These are phyloP conservation scores for Cnemophilus loriae DNA, from an alignment of 2,113 vertebrate genomes.

Conservation along the genomic window DNA sequence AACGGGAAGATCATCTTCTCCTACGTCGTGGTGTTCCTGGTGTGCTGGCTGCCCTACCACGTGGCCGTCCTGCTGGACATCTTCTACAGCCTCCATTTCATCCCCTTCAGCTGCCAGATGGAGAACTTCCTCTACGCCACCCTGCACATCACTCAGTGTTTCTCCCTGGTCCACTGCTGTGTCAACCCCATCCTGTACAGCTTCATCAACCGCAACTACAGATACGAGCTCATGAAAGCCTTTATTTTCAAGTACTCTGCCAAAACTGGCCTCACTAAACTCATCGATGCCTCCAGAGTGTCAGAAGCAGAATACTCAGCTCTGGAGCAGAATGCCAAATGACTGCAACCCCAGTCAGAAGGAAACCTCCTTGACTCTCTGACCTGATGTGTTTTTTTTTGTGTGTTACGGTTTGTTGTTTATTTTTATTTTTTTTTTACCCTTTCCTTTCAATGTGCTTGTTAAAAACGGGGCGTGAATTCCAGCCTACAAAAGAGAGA, in stretches of 20 bases:
- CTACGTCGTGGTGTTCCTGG: slow-evolving; percentile 85
- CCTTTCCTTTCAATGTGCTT: background rate
- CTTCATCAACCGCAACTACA: slow-evolving; percentile 85
- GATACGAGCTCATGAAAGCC: slow-evolving; percentile 90
- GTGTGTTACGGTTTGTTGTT: background rate
- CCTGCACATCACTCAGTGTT: slow-evolving; percentile 85
- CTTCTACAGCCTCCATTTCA: slow-evolving; percentile 74
- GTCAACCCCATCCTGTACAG: slow-evolving; percentile 89
- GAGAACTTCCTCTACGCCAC: slow-evolving; percentile 83
- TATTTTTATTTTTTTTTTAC: background rate
- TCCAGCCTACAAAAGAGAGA: background rate
- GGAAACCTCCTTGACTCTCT: background rate
- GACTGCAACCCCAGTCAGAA: background rate
- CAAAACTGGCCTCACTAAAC: slow-evolving; percentile 85
- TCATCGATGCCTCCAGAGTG: slow-evolving; percentile 80
- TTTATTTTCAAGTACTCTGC: slow-evolving; percentile 93
- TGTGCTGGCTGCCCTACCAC: slow-evolving; percentile 92
- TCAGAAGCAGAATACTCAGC: slow-evolving; percentile 85
- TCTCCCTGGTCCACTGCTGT: slow-evolving; percentile 88
- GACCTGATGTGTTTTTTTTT: background rate
- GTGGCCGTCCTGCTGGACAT: slow-evolving; percentile 81
- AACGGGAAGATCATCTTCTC: slow-evolving; percentile 83
- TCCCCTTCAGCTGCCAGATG: slow-evolving; percentile 84
- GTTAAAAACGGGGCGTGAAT: background rate
- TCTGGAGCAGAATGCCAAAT: slow-evolving; percentile 79